phyloP scores from a whole-genome alignment of 2,888 invertebrate genomes.

The Rhynchonema sp. region DNA sequence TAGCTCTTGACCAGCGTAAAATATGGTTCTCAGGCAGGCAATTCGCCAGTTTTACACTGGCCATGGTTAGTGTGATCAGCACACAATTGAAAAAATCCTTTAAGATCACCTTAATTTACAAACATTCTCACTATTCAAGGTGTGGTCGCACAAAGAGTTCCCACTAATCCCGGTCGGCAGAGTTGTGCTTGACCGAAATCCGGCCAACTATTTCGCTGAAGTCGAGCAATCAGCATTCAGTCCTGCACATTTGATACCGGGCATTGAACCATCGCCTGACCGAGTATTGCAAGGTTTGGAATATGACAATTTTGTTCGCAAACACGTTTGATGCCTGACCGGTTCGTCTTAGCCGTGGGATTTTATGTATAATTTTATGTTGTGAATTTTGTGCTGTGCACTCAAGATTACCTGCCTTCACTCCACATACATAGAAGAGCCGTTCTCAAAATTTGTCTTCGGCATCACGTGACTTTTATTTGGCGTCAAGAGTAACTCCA shows the following conservation, averaged over 20 bases:
- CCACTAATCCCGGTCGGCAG: constrained; percentile 25
- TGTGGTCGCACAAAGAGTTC: constrained; percentile 25
- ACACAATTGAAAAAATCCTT: not conserved
- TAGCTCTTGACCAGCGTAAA: too few relatives aligned
- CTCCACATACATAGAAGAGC: too few relatives aligned
- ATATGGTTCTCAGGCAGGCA: too few relatives aligned
- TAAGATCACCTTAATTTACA: not conserved
- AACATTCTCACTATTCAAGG: constrained; percentile 5
- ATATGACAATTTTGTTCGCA: not conserved
- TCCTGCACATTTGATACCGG: constrained; percentile 26
- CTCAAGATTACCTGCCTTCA: too few relatives aligned
- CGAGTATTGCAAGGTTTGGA: constrained; percentile 23
- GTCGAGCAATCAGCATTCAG: constrained; percentile 26
- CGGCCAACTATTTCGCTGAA: constrained; percentile 27
- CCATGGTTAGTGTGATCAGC: not conserved
- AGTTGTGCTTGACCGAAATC: constrained; percentile 23
- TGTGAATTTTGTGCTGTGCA: too few relatives aligned
- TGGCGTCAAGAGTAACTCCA: too few relatives aligned
- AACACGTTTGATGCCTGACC: too few relatives aligned
- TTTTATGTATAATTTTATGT: too few relatives aligned
- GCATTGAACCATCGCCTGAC: constrained; percentile 27
- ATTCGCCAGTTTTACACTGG: too few relatives aligned
- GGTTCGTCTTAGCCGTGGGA: too few relatives aligned
- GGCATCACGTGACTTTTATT: too few relatives aligned
- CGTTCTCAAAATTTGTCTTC: too few relatives aligned